Evolutionary conservation across 2,797 vertebrate species (phyloP), one percentile per base, ranked within the genome.

Genomic region (Sciurus carolinensis): DNA sequence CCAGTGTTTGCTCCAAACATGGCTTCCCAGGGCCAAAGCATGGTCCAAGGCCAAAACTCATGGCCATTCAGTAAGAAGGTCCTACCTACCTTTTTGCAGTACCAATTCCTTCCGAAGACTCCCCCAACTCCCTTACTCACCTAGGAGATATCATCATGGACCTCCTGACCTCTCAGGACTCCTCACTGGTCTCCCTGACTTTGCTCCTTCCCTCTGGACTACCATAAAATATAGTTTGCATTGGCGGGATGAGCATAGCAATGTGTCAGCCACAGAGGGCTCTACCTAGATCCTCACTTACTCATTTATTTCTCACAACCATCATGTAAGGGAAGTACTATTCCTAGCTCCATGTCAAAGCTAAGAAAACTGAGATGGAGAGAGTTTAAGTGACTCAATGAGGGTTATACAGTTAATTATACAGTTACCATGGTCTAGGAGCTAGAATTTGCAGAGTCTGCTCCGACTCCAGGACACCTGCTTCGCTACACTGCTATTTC

Each of bases 221-320:
- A 30, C 26, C 6, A 33, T 36, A 28, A 76, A 86, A n/a, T 26
- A 42, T 5, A 75, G 62, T 30, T 3, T 30, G 80, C 15, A 0
- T 10, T 8, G 0, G 24, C 17, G 15, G 59, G 3, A 9, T 33
- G 33, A 2, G n/a, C 73, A 1, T 1, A 39, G 18, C 52, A 8
- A 3, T 8, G 50, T 5, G 17, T 30, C 64, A 39, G 66, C 14
- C n/a, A 3, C 7, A 1, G 66, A 64, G 30, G 66, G 24, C 54
- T 83, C 76, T 44, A 9, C n/a, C 30, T 8, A 36, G 6, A 13
- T n/a, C 67, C 52, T 90, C 42, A 14, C 20, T 47, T 26, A 24
- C 3, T 30, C 5, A 4, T 36, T 79, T 20, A 47, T 47, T 67
- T 73, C 69, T 75, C 50, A 73, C 57, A 59, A 71, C 12, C 18